These are phyloP conservation scores for Eurypyga helias DNA, from an alignment of 2,113 vertebrate genomes.

Conservation along the genomic window DNA sequence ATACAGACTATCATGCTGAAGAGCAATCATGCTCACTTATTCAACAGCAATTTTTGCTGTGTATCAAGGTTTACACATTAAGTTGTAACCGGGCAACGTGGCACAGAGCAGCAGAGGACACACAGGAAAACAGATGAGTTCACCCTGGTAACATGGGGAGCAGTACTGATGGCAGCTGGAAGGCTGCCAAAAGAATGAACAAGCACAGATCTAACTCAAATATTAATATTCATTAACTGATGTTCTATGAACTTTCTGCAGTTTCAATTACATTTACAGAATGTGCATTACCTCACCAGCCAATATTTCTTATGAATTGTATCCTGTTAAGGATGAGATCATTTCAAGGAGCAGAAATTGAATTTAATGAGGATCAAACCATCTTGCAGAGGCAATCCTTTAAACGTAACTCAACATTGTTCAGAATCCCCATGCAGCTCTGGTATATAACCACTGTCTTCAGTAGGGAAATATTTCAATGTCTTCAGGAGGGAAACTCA, in stretches of 20 bases:
- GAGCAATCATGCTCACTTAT: not conserved
- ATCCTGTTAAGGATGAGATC: slow-evolving; percentile 44
- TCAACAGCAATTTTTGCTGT: not conserved
- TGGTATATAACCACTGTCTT: not conserved
- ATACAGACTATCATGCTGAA: not conserved
- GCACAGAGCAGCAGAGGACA: not conserved
- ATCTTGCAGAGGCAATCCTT: not conserved
- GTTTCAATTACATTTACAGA: not conserved
- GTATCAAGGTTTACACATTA: not conserved
- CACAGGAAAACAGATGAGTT: not conserved
- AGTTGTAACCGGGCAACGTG: not conserved
- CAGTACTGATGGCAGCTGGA: not conserved
- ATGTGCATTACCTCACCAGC: slow-evolving; percentile 27
- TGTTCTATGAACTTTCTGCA: slow-evolving; percentile 28
- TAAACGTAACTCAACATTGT: not conserved
- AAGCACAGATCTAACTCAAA: not conserved
- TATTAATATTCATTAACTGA: slow-evolving; percentile 4
- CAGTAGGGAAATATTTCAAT: not conserved
- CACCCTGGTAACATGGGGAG: not conserved
- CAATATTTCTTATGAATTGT: slow-evolving; percentile 13
- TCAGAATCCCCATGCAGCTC: not conserved
- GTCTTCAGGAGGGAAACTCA: not conserved
- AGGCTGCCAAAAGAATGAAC: not conserved
- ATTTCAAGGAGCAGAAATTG: slow-evolving; percentile 3
- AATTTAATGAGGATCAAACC: not conserved